Base-by-base conservation (phyloP, 53 echinoderm and acorn worm species). In the Holothuria leucospilota region DNA sequence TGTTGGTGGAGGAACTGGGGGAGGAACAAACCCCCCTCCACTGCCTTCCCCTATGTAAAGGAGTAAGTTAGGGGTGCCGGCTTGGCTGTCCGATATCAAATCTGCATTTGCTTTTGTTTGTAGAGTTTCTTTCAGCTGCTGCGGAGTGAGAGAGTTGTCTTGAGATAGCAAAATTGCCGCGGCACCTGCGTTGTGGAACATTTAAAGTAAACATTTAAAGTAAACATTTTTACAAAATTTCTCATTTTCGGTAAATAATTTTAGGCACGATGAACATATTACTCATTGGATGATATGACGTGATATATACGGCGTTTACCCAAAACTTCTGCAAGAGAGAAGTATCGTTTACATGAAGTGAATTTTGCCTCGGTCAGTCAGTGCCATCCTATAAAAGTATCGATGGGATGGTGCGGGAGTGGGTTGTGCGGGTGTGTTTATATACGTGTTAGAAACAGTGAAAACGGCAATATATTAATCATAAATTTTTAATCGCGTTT, bases 1-100 rank as follows among this genome's bases (percentile, higher is more conserved):
- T 21, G 78, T 77, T 42, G 78, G 78, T 40, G 52, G 53, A 21
- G 23, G 14, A 21, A 51, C 23, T 77, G 78, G 78, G 21, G 52
- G 53, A 29, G 82, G 82, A 13, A 34, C 38, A 40, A 0, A 11
- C 13, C 63, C 63, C 9, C 30, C 30, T 3, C 62, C 82, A 23
- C 13, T 25, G 16, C 82, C 82, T 20, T n/a, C 18, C 7, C 61
- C 82, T 14, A 62, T 56, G 61, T 81, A 63, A 20, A 63, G 39
- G 21, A 82, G 63, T 12, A 82, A 26, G 51, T 63, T 82, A 18
- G 82, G 82, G 21, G 64, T 16, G 15, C 29, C 23, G 12, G 21
- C 6, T 21, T 8, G 14, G 39, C 20, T 18, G 15, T 63, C 65
- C 21, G 82, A 34, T 12, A 82, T 14, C 41, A 39, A 34, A 25